These are phyloP conservation scores for Xylocampa areola DNA, from an alignment of 2,888 invertebrate species.

Conservation along the genomic window DNA sequence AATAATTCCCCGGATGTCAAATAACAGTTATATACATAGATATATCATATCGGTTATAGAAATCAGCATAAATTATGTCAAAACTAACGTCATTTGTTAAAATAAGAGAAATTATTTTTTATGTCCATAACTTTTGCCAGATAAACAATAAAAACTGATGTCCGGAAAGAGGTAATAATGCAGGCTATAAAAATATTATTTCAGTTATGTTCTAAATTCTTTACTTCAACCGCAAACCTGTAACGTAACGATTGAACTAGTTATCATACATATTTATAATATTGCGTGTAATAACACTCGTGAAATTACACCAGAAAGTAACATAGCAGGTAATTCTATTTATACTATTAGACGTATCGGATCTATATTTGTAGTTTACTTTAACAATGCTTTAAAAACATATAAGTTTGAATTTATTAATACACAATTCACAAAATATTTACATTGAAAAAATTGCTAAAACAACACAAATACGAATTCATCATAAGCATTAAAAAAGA, in stretches of 20 bases:
- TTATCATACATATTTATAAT: slow-evolving; percentile 35
- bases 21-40: slow-evolving; percentile 5
- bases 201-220: slow-evolving; percentile 18
- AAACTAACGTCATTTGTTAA: background rate
- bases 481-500: no score
- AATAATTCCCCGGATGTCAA: slow-evolving; percentile 13
- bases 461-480: no score
- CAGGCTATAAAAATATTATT: slow-evolving; percentile 10
- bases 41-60: background rate
- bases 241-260: slow-evolving; percentile 52
- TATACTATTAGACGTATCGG: no score
- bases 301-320: background rate
- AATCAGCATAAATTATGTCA: slow-evolving; percentile 7
- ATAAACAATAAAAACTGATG: slow-evolving; percentile 7
- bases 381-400: no score
- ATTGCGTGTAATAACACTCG: background rate
- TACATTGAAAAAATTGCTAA: no score
- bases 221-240: slow-evolving; percentile 70
- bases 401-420: no score
- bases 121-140: slow-evolving; percentile 8
- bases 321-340: no score
- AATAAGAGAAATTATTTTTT: slow-evolving; percentile 1
- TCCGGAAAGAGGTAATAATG: slow-evolving; percentile 2
- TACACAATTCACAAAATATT: no score
- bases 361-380: no score